Evolutionary conservation across 2,888 invertebrate species (phyloP).

Genomic region (Watsonalla binaria): DNA sequence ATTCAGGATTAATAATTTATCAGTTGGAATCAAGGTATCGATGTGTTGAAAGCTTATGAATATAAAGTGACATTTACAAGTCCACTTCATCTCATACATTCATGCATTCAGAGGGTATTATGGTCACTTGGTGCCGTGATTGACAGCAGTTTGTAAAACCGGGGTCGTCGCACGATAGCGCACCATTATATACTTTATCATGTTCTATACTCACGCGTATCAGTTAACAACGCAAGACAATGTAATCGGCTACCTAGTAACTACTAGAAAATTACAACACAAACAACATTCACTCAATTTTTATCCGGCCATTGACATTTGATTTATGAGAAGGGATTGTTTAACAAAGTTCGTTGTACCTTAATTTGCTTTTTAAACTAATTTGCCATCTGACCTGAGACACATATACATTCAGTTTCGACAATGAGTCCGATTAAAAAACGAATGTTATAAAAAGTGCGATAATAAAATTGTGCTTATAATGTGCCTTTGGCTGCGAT

Average conservation of each 20-base stretch:
- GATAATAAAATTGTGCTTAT: not conserved
- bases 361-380: not conserved
- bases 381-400: not conserved
- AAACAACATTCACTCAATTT: conserved; percentile 30
- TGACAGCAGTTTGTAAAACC: conserved; percentile 25
- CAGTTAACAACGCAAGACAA: conserved; percentile 53
- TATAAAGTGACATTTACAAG: conserved; percentile 56
- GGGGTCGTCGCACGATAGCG: conserved; percentile 60
- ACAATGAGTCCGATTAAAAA: not conserved
- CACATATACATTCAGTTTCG: not conserved
- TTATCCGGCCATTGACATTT: conserved; percentile 49
- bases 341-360: conserved; percentile 5
- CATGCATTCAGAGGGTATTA: conserved; percentile 32
- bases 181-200: conserved; percentile 40
- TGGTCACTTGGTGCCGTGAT: conserved; percentile 28
- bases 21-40: conserved; percentile 55
- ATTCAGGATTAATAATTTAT: conserved; percentile 58
- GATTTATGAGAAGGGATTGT: conserved; percentile 27
- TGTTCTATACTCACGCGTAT: conserved; percentile 33
- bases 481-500: not conserved
- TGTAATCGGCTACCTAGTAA: conserved; percentile 31
- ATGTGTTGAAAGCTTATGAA: conserved; percentile 57
- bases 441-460: not conserved
- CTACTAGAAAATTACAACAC: conserved; percentile 38
- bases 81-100: conserved; percentile 46